Conservation (phyloP, 2,113 vertebrate genomes). For the Tragelaphus strepsiceros region DNA sequence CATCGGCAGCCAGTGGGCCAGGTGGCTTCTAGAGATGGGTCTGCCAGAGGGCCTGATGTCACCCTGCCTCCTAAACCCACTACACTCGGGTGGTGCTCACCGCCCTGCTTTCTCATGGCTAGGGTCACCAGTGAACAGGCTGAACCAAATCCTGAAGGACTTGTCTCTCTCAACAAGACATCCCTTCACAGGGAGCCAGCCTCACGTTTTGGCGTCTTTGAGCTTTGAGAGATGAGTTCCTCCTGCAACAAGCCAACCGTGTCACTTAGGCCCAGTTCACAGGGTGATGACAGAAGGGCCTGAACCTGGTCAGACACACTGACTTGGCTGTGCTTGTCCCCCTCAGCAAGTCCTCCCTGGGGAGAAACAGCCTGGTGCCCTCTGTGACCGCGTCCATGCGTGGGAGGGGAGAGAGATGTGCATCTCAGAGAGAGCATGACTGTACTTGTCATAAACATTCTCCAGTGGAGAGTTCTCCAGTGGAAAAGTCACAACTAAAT, state of each 20-base stretch:
- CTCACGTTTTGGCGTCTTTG: not conserved
- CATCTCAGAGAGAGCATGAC: not conserved
- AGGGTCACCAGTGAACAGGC: not conserved
- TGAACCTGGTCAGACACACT: not conserved
- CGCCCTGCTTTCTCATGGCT: not conserved
- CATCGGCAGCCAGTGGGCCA: not conserved
- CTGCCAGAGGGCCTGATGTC: not conserved
- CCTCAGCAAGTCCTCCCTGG: not conserved
- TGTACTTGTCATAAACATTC: not conserved
- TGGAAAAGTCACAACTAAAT: not conserved
- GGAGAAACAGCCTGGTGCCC: not conserved
- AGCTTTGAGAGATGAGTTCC: not conserved
- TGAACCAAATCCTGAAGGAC: not conserved
- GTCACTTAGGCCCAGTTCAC: not conserved
- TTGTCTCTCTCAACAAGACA: not conserved
- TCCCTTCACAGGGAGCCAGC: not conserved
- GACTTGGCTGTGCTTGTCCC: not conserved
- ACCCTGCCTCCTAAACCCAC: not conserved
- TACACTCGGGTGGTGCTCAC: not conserved
- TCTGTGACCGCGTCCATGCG: fast-evolving
- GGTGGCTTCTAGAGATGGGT: not conserved
- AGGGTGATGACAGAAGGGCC: not conserved
- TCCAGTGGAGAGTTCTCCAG: not conserved
- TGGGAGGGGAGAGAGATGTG: fast-evolving
- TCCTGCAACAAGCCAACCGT: not conserved